Base-by-base conservation (phyloP, 2,797 vertebrate genomes). In the Gouania willdenowi region DNA sequence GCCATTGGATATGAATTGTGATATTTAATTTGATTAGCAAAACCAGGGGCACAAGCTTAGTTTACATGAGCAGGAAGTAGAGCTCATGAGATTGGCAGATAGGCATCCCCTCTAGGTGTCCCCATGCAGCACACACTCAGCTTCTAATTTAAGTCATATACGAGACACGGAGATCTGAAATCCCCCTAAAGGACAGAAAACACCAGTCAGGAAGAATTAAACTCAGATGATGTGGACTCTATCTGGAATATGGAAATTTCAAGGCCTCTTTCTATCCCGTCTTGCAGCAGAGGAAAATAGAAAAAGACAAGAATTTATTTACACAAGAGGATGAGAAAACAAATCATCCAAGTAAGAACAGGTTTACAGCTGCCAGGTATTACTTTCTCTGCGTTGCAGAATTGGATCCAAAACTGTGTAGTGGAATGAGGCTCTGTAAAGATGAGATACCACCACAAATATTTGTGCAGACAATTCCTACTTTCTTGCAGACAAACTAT, bases 321-420 rank as follows among this genome's bases (percentile, higher is more conserved):
- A 18, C 36, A 45, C 8, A 11, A 24, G 32, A 37, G 37, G 18
- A 34, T 39, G 28, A 40, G 24, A 11, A 23, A 57, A 53, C 53
- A 26, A 63, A 38, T 60, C 60, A 52, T 60, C 52, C 13, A 45
- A 66, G 68, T 52, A 39, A 42, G 41, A 59, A 32, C 16, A 49
- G 11, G 20, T 53, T 66, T 48, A 29, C 41, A 48, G 15, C 66
- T 64, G 56, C 38, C 52, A 56, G 70, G 35, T 67, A 71, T 49
- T 61, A 51, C 22, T 61, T 51, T 22, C 36, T 53, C 57, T n/a
- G 13, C 41, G 71, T 55, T 31, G 50, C 28, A 17, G 60, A 74
- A 72, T 66, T 77, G 43, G 57, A 81, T 75, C 68, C 50, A 65
- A 75, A 84, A 81, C 70, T 77, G 75, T 52, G 41, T 71, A 31